Conservation (phyloP, 2,113 vertebrate genomes). For the Catagonus wagneri region DNA sequence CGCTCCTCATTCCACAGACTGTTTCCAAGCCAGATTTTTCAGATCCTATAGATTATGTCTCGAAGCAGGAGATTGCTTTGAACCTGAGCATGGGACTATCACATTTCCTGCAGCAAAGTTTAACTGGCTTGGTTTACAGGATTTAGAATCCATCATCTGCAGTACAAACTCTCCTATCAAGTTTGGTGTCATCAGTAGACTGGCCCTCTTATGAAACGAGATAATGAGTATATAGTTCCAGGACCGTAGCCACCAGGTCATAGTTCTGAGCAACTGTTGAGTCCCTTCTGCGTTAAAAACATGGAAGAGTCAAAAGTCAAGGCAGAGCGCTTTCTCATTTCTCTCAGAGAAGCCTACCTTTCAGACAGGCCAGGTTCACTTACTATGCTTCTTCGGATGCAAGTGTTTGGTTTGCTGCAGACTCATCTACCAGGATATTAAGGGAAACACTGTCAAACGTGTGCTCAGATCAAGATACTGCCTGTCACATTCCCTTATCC, state of each 20-base stretch:
- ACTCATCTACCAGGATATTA: background rate
- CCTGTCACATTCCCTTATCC: background rate
- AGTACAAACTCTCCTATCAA: background rate
- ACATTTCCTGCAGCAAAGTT: background rate
- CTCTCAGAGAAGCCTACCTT: background rate
- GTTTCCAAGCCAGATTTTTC: background rate
- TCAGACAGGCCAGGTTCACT: background rate
- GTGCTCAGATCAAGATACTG: background rate
- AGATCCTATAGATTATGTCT: background rate
- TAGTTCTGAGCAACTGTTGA: background rate
- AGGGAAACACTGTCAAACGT: background rate
- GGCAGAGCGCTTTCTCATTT: background rate
- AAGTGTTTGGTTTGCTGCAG: background rate
- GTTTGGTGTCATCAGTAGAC: background rate
- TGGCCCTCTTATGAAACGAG: background rate
- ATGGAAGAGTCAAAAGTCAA: background rate
- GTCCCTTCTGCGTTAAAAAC: background rate
- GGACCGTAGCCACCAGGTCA: background rate
- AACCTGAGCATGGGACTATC: background rate
- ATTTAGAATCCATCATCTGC: background rate
- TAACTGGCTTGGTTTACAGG: background rate
- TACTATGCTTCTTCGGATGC: background rate
- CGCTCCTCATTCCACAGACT: background rate
- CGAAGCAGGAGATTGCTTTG: conserved; percentile 1
- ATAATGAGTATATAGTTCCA: background rate